Evolutionary conservation across 2,888 invertebrate species (phyloP).

Genomic region (Xestia sexstrigata): DNA sequence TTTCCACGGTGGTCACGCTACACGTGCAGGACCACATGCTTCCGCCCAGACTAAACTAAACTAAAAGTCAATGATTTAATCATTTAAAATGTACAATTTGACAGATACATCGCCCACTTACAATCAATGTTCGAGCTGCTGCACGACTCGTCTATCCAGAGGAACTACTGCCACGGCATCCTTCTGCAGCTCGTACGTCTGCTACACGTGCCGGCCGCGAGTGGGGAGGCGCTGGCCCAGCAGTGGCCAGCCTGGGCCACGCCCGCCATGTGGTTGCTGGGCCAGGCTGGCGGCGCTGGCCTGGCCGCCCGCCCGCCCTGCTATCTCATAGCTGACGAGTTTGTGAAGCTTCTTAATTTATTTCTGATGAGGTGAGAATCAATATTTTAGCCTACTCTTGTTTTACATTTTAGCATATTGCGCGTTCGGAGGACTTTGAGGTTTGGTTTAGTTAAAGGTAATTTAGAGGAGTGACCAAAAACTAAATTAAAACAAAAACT

Average conservation of each 20-base stretch:
- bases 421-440: background rate
- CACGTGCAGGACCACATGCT: too few relatives aligned
- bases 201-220: constrained; percentile 74
- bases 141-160: constrained; percentile 72
- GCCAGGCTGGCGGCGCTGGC: constrained; percentile 56
- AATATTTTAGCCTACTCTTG: background rate
- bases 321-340: constrained; percentile 79
- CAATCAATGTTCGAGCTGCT: constrained; percentile 71
- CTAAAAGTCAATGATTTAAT: background rate
- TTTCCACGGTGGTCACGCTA: too few relatives aligned
- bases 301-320: constrained; percentile 66
- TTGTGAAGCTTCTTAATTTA: constrained; percentile 77
- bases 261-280: constrained; percentile 71
- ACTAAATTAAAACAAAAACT: too few relatives aligned
- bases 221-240: constrained; percentile 52
- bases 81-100: background rate
- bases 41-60: too few relatives aligned
- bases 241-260: constrained; percentile 28
- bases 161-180: constrained; percentile 92
- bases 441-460: too few relatives aligned
- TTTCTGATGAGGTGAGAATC: constrained; percentile 76
- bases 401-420: background rate
- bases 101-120: constrained; percentile 68
- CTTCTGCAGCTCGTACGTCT: constrained; percentile 89
- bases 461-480: too few relatives aligned